Evolutionary conservation across 2,888 invertebrate species (phyloP), one percentile per base, ranked within the genome.

Genomic region (Aspidiotus destructor): DNA sequence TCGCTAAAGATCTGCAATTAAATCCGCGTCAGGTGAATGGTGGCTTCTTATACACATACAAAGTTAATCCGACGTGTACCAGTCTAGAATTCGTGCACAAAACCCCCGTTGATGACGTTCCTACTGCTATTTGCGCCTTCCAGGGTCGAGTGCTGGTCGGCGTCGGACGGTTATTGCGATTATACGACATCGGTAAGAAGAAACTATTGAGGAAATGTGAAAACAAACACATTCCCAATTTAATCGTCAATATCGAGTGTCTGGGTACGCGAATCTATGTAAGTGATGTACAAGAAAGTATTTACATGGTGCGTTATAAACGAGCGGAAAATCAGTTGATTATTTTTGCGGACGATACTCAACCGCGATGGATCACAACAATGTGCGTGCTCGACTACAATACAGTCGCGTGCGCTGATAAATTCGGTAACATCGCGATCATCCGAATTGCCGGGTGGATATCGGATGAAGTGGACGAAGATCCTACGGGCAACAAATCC

Each of bases 381-480:
- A 89, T 91, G 5, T 88, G 89, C 71, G 83, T 97, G 64, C 80
- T 99, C 62, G 99, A 99, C 80, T 98, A 96, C 75, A 93, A 95
- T 76, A 97, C 97, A 0, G 88, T 97, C 15, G 97, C 96, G 0
- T 87, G 92, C 70, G 92, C 95, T 8, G 99, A 99, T 78, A 99
- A 99, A 79, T 99, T 98, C 81, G 99, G 98, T 44, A 99, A 96
- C 76, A 83, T 99, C 73, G 85, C 91, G 69, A 86, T 99, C 69
- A 78, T 84, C 75, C 83, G 96, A 58, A 77, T 97, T 68, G 94
- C 98, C 0, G 85, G 88, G 67, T 92, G 92, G 70, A 89, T 95
- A 1, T 90, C 89, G 41, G 99, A 99, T 78, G 98, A 99, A 76
- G 95, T 99, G 0, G 98, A 99, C 77, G 99, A 99, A 79, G 99